A percentile compares a stretch with the other conserved stretches of the same genome.
Evolutionary conservation across 2,113 vertebrate genomes (phyloP).

Genomic region (Danionella cerebrum): DNA sequence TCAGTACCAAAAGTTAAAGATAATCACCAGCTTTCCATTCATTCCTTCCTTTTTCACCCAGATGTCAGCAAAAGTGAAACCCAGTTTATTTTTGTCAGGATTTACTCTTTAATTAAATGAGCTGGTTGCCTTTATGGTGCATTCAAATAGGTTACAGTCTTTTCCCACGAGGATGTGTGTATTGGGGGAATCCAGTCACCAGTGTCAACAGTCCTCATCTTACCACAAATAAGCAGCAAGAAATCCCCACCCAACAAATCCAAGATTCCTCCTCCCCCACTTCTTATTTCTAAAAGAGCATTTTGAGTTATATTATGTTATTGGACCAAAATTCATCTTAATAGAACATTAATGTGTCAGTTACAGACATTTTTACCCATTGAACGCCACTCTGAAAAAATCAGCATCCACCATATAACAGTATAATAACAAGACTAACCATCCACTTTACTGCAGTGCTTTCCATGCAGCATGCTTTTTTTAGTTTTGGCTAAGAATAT

Average conservation of each 20-base stretch:
- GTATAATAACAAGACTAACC: constrained; percentile 10
- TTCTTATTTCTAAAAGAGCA: no score
- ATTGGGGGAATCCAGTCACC: neutral
- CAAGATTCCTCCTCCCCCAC: constrained; percentile 13
- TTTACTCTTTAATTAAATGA: constrained; percentile 33
- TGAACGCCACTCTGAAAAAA: neutral
- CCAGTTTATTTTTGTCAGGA: constrained; percentile 31
- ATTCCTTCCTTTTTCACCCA: constrained; percentile 8
- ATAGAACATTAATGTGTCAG: no score
- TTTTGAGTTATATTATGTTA: no score
- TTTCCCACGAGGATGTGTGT: constrained; percentile 1
- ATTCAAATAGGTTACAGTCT: constrained; percentile 6
- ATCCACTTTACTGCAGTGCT: neutral
- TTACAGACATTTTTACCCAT: constrained; percentile 15
- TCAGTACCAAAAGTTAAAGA: neutral
- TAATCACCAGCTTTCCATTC: constrained; percentile 37
- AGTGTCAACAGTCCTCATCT: neutral
- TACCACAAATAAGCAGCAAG: neutral
- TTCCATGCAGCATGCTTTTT: constrained; percentile 8
- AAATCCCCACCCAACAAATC: constrained; percentile 14
- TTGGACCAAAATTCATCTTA: no score
- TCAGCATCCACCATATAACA: neutral
- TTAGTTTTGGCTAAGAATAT: neutral
- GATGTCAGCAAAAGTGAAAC: constrained; percentile 13
- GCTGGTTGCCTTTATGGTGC: constrained; percentile 9